These are phyloP conservation scores for Phenacoccus solenopsis DNA, from an alignment of 1,140 invertebrate genomes.

Conservation along the genomic window DNA sequence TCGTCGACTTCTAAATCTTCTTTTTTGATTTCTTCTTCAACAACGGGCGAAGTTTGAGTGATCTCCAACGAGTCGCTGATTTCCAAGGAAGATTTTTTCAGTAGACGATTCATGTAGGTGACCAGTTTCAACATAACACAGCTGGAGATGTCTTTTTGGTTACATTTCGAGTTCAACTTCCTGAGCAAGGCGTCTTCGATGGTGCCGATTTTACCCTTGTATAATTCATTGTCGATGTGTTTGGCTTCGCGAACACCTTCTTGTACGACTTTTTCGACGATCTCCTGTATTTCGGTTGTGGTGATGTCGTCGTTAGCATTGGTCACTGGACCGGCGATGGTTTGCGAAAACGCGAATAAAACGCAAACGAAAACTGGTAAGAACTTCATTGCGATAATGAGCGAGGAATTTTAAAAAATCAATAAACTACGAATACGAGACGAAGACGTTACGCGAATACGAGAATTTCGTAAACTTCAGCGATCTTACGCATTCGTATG, in stretches of 20 bases:
- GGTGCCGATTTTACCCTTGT: constrained; percentile 14
- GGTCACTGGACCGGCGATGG: neutral
- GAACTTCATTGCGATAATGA: neutral
- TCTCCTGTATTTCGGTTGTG: neutral
- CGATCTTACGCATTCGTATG: neutral
- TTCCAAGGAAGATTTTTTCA: constrained; percentile 63
- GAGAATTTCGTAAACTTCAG: neutral
- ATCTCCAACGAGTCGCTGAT: constrained; percentile 61
- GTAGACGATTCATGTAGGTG: constrained; percentile 62
- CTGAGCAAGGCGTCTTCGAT: constrained; percentile 53
- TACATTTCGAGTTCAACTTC: constrained; percentile 60
- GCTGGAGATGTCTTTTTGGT: constrained; percentile 55
- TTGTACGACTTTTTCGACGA: neutral
- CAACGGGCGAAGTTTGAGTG: constrained; percentile 42
- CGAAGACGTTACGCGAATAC: neutral
- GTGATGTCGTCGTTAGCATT: neutral
- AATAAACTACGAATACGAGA: neutral
- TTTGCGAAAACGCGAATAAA: neutral
- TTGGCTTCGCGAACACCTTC: neutral
- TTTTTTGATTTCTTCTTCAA: constrained; percentile 19
- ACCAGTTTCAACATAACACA: constrained; percentile 67
- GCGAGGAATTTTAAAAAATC: neutral
- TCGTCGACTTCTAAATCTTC: constrained; percentile 28
- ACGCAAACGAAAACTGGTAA: constrained; percentile 5
- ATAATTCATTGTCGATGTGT: constrained; percentile 5